These are phyloP conservation scores for Danio aesculapii DNA, from an alignment of 2,797 vertebrate genomes.

Conservation along the genomic window DNA sequence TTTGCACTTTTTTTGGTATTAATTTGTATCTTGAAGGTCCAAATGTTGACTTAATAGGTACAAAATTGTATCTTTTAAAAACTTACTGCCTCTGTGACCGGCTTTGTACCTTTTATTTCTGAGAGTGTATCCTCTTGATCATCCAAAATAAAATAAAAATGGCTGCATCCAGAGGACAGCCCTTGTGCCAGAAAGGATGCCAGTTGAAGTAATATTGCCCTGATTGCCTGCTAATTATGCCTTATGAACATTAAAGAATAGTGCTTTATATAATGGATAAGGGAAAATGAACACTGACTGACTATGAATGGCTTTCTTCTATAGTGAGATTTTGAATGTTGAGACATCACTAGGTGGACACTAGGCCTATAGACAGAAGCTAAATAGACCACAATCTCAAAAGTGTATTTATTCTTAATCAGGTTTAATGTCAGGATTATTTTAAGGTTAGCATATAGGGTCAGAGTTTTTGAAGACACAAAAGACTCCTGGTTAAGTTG, in stretches of 20 bases:
- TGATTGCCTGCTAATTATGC: slow-evolving; percentile 65
- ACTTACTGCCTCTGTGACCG: too few species aligned
- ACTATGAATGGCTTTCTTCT: background rate
- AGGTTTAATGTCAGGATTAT: slow-evolving; percentile 14
- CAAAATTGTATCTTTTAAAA: too few species aligned
- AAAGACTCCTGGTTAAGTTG: background rate
- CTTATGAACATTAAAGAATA: slow-evolving; percentile 58
- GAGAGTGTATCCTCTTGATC: slow-evolving; percentile 39
- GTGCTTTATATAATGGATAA: slow-evolving; percentile 43
- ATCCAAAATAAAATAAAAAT: slow-evolving; percentile 50
- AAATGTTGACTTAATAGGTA: too few species aligned
- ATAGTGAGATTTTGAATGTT: slow-evolving; percentile 7
- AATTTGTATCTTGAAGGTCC: too few species aligned
- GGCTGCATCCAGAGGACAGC: slow-evolving; percentile 31
- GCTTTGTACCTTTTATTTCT: too few species aligned
- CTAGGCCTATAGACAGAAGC: background rate
- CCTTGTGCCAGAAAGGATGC: slow-evolving; percentile 58
- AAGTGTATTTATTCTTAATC: slow-evolving; percentile 5
- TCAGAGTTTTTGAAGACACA: background rate
- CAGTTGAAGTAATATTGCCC: slow-evolving; percentile 57
- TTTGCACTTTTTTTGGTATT: too few species aligned
- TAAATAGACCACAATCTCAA: slow-evolving; percentile 3
- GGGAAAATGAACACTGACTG: slow-evolving; percentile 40
- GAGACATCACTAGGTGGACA: background rate
- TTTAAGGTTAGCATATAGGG: background rate